Evolutionary conservation across 1,140 invertebrate species (phyloP), one percentile per base, ranked within the genome.

Genomic region (Macrotrachela quadricornifera): DNA sequence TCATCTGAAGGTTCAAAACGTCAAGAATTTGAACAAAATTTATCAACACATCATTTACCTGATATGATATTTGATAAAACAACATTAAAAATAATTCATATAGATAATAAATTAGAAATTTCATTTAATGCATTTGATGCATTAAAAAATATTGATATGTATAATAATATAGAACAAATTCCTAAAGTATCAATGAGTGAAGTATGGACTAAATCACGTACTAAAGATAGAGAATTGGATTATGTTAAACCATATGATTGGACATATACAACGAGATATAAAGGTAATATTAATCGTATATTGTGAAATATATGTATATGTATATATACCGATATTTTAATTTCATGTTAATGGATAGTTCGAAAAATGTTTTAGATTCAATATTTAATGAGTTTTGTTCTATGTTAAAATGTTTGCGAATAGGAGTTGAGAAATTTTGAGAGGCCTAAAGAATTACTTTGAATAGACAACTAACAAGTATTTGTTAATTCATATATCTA

Each of bases 41-140:
- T 95, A 46, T 71, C 77, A 57, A 72, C 95, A 58, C 85, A 85
- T 40, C 85, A 91, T 65, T 74, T 94, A 57, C 91, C 91, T 15
- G 91, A 96, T 64, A 96, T 97, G 90, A 82, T 94, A 16, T 97
- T 95, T 76, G 83, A 85, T 17, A 82, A 83, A 59, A 92, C 91
- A n/a, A n/a, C n/a, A n/a, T n/a, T n/a, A n/a, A n/a, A n/a, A n/a
- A n/a, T n/a, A n/a, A n/a, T n/a, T n/a, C n/a, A n/a, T n/a, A n/a
- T n/a, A n/a, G n/a, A n/a, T n/a, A n/a, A n/a, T n/a, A n/a, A n/a
- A n/a, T n/a, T n/a, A n/a, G n/a, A n/a, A n/a, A n/a, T n/a, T n/a
- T n/a, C n/a, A n/a, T 96, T 96, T 63, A 84, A 80, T 66, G 80
- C 86, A 10, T 72, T 95, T 16, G 85, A 94, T 74, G 85, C 91